Percentiles rank a stretch among this genome's conserved stretches.
Evolutionary conservation across 2,797 vertebrate genomes (phyloP).

Genomic region (Rhynchonycteris naso): DNA sequence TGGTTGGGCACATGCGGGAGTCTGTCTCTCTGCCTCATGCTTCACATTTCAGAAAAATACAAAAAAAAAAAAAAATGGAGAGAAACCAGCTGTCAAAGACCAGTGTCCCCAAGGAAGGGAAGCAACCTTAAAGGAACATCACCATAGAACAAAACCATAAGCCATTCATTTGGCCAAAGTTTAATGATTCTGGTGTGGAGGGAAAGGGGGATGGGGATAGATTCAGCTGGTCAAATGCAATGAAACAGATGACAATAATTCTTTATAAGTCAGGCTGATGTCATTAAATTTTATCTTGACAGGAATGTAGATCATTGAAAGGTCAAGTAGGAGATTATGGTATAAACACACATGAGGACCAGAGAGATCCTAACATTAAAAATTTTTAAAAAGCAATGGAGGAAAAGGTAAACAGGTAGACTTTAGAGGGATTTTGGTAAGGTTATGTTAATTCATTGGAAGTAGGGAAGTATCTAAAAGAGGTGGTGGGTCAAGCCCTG

Average conservation of each 20-base stretch:
- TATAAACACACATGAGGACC: not conserved
- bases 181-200: not conserved
- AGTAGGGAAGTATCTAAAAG: not conserved
- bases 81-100: not conserved
- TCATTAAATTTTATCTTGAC: not conserved
- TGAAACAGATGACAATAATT: not conserved
- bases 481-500: not conserved
- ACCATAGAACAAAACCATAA: not conserved
- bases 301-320: not conserved
- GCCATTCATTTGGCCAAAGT: not conserved
- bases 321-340: not conserved
- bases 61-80: not conserved
- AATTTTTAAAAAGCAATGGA: not conserved
- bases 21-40: too few species aligned
- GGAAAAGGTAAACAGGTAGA: not conserved
- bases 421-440: not conserved
- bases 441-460: not conserved
- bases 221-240: not conserved
- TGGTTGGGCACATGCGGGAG: too few species aligned
- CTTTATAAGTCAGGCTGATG: not conserved
- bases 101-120: not conserved
- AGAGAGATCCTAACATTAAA: not conserved
- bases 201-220: not conserved
- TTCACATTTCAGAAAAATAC: too few species aligned
- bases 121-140: not conserved